A percentile compares a stretch with the other conserved stretches of the same genome.
Evolutionary conservation across 2,888 invertebrate genomes (phyloP).

Genomic region (Drosophila anceps): DNA sequence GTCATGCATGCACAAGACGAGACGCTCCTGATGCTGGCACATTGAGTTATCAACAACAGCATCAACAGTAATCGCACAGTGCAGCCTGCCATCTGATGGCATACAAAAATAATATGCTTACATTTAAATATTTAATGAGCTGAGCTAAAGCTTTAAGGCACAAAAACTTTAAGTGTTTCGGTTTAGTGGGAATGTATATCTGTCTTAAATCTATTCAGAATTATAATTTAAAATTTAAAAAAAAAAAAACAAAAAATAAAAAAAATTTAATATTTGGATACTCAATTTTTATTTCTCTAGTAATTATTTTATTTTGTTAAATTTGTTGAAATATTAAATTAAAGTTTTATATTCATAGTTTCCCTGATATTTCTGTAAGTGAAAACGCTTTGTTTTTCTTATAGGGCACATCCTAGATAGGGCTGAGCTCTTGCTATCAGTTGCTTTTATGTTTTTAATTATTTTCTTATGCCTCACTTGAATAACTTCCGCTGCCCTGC

Average conservation of each 20-base stretch:
- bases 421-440: slow-evolving; percentile 31
- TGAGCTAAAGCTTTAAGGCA: neutral
- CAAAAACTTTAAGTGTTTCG: neutral
- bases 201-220: no score
- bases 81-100: neutral
- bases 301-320: neutral
- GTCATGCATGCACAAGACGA: slow-evolving; percentile 44
- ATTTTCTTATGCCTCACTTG: slow-evolving; percentile 70
- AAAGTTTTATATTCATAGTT: no score
- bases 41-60: slow-evolving; percentile 39
- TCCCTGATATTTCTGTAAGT: slow-evolving; percentile 11
- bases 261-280: no score
- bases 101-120: neutral
- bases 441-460: slow-evolving; percentile 67
- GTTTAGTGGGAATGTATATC: neutral
- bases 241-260: no score
- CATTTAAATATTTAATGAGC: slow-evolving; percentile 1
- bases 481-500: slow-evolving; percentile 33
- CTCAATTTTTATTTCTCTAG: no score
- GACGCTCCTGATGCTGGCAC: slow-evolving; percentile 35
- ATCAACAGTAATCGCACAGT: slow-evolving; percentile 12
- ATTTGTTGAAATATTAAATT: no score
- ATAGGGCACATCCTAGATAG: slow-evolving; percentile 22
- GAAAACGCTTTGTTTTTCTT: slow-evolving; percentile 5
- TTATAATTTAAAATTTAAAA: no score